phyloP scores from a whole-genome alignment of 2,797 vertebrate genomes.

The Aphelocoma californica region DNA sequence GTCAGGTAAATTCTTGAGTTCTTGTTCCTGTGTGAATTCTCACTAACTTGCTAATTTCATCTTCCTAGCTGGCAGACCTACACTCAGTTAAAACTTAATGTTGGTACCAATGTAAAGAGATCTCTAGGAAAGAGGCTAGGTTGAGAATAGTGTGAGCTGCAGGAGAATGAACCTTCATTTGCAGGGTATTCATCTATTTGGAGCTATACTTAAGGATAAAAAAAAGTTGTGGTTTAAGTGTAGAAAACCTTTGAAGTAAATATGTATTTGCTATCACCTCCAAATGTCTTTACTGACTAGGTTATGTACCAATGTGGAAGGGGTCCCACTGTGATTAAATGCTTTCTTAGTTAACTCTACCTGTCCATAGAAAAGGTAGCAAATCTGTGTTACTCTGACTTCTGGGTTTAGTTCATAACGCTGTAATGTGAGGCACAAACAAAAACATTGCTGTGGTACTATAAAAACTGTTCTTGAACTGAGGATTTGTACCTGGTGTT shows the following conservation, averaged over 20 bases:
- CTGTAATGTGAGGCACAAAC: background rate
- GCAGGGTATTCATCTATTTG: background rate
- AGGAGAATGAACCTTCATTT: background rate
- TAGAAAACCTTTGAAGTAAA: background rate
- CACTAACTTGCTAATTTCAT: background rate
- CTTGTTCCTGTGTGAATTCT: background rate
- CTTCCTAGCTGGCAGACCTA: background rate
- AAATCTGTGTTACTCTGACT: background rate
- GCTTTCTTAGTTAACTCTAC: background rate
- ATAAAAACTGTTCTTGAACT: background rate
- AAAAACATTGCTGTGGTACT: background rate
- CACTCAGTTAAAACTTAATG: background rate
- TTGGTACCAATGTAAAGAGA: background rate
- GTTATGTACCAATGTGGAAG: background rate
- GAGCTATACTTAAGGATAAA: background rate
- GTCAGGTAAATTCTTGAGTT: background rate
- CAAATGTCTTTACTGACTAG: background rate
- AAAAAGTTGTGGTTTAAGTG: background rate
- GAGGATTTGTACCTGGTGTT: background rate
- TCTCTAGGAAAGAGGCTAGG: background rate
- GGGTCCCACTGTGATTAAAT: background rate
- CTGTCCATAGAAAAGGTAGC: background rate
- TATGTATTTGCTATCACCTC: background rate
- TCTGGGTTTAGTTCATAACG: background rate
- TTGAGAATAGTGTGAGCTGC: background rate